phyloP scores from a whole-genome alignment of 2,888 invertebrate species.

The Cantharis nigra region DNA sequence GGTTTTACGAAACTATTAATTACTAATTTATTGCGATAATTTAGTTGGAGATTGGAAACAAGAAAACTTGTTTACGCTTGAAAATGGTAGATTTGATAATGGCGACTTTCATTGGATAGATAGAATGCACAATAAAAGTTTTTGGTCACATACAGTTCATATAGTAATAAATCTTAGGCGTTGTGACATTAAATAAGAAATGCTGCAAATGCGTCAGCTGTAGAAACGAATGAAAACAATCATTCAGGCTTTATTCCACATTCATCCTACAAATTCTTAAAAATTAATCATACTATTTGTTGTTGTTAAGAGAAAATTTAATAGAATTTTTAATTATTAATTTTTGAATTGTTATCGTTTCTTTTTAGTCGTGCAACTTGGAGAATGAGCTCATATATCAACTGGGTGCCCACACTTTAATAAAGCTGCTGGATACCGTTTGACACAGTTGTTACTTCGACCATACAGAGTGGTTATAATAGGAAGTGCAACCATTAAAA shows the following conservation, averaged over 20 bases:
- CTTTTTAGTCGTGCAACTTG: neutral
- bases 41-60: neutral
- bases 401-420: neutral
- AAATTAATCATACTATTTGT: neutral
- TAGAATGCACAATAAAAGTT: slow-evolving; percentile 7
- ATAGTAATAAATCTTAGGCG: slow-evolving; percentile 18
- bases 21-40: neutral
- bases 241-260: slow-evolving; percentile 4
- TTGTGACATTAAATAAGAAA: slow-evolving; percentile 13
- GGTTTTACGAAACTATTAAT: neutral
- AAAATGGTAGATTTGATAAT: slow-evolving; percentile 4
- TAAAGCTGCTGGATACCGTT: neutral
- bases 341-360: neutral
- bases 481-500: neutral
- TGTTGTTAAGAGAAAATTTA: neutral
- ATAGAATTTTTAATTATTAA: neutral
- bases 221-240: slow-evolving; percentile 6
- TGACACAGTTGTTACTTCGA: neutral
- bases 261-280: neutral
- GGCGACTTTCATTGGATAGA: neutral
- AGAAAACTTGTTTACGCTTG: neutral
- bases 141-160: slow-evolving; percentile 5
- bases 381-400: neutral
- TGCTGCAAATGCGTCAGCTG: slow-evolving; percentile 8
- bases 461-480: neutral